Evolutionary conservation across 2,797 vertebrate species (phyloP).

Genomic region (Amblyopsis hoosieri): DNA sequence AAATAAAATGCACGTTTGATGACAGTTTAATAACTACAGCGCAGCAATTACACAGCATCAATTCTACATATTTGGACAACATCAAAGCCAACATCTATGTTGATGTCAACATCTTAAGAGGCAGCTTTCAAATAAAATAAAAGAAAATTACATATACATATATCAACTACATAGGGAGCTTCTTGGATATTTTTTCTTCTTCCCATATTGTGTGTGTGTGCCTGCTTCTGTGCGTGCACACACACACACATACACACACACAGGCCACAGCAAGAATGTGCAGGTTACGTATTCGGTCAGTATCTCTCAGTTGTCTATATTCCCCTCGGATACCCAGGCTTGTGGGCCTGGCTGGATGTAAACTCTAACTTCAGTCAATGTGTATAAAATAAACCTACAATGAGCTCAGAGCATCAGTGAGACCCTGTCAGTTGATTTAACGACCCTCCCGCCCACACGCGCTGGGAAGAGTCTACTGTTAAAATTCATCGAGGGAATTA

Average conservation of each 20-base stretch:
- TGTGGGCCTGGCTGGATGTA: slow-evolving; percentile 13
- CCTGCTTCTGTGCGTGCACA: background rate
- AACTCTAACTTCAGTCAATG: slow-evolving; percentile 31
- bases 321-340: slow-evolving; percentile 14
- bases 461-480: background rate
- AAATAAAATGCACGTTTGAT: slow-evolving; percentile 1
- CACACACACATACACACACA: background rate
- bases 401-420: slow-evolving; percentile 19
- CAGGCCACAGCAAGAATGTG: slow-evolving; percentile 7
- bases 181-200: slow-evolving; percentile 27
- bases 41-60: slow-evolving; percentile 53
- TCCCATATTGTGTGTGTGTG: slow-evolving; percentile 7
- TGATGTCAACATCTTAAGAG: slow-evolving; percentile 8
- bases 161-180: slow-evolving; percentile 27
- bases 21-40: slow-evolving; percentile 63
- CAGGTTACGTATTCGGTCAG: slow-evolving; percentile 13
- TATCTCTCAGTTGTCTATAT: slow-evolving; percentile 3
- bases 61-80: slow-evolving; percentile 28
- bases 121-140: slow-evolving; percentile 45
- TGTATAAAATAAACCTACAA: slow-evolving; percentile 9
- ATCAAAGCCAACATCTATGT: slow-evolving; percentile 8
- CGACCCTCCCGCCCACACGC: background rate
- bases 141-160: slow-evolving; percentile 34
- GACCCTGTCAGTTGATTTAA: background rate
- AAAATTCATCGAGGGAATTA: background rate